phyloP scores from a whole-genome alignment of 2,113 vertebrate genomes.

The Helogale parvula region DNA sequence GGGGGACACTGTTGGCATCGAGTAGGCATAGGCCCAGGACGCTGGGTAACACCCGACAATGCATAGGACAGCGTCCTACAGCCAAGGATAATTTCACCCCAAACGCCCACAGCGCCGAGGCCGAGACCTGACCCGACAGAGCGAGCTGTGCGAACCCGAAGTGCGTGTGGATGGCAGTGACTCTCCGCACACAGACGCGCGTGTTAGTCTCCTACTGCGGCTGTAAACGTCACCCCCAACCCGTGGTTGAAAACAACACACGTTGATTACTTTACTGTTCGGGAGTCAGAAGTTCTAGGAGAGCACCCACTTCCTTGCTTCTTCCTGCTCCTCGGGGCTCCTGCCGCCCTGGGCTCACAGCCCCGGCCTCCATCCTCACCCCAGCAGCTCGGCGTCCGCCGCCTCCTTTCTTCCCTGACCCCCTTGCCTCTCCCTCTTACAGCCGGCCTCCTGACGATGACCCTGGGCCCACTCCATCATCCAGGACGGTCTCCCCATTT shows the following conservation, averaged over 20 bases:
- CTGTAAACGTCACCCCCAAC: background rate
- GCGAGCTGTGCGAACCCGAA: fast-evolving
- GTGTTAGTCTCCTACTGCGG: fast-evolving
- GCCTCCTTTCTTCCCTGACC: background rate
- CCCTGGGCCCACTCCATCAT: too few species aligned
- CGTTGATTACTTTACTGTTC: background rate
- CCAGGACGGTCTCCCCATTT: too few species aligned
- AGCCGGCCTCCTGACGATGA: background rate
- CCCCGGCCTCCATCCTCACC: background rate
- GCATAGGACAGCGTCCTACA: background rate
- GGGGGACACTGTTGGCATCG: fast-evolving
- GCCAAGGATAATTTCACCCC: fast-evolving
- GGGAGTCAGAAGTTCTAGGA: background rate
- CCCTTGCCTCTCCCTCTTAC: background rate
- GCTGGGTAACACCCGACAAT: fast-evolving
- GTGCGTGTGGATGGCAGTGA: fast-evolving
- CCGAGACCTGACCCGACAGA: background rate
- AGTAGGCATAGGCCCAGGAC: background rate
- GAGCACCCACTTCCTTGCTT: background rate
- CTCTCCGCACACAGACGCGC: fast-evolving
- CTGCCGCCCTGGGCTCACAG: fast-evolving
- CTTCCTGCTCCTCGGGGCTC: background rate
- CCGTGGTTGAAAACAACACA: background rate
- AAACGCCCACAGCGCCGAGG: fast-evolving
- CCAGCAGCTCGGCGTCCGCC: fast-evolving